phyloP scores from a whole-genome alignment of 2,113 vertebrate species.

The Eudyptes chrysolophus region DNA sequence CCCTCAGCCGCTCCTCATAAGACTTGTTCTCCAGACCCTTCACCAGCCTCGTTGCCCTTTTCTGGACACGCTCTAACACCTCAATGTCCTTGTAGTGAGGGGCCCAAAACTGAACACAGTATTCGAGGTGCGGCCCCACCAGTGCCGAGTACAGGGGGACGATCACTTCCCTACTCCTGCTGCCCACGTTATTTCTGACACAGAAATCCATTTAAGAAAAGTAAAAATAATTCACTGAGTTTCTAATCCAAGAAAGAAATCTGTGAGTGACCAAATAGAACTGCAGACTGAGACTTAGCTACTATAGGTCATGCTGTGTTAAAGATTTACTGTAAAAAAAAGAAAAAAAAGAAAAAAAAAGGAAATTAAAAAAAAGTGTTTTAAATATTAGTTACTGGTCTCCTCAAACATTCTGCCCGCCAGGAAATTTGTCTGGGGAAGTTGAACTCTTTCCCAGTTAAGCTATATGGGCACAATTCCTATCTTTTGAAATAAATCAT shows the following conservation, averaged over 20 bases:
- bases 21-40: too few relatives aligned
- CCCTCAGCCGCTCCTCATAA: too few relatives aligned
- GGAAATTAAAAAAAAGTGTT: neutral
- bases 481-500: constrained; percentile 43
- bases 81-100: too few relatives aligned
- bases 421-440: constrained; percentile 36
- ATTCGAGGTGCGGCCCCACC: too few relatives aligned
- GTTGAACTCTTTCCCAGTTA: neutral
- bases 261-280: constrained; percentile 3
- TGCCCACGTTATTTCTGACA: too few relatives aligned
- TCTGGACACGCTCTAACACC: too few relatives aligned
- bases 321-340: neutral
- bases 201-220: neutral
- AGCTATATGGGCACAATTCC: neutral
- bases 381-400: neutral
- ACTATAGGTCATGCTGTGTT: neutral
- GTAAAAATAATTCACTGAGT: constrained; percentile 5
- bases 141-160: too few relatives aligned
- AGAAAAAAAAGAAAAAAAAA: neutral
- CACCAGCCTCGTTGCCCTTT: too few relatives aligned
- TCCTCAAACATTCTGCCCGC: neutral
- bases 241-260: neutral
- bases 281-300: neutral
- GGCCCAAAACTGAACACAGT: too few relatives aligned
- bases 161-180: too few relatives aligned